Evolutionary conservation across 2,888 invertebrate genomes (phyloP), one percentile per base, ranked within the genome.

Genomic region (Hipparchia semele): DNA sequence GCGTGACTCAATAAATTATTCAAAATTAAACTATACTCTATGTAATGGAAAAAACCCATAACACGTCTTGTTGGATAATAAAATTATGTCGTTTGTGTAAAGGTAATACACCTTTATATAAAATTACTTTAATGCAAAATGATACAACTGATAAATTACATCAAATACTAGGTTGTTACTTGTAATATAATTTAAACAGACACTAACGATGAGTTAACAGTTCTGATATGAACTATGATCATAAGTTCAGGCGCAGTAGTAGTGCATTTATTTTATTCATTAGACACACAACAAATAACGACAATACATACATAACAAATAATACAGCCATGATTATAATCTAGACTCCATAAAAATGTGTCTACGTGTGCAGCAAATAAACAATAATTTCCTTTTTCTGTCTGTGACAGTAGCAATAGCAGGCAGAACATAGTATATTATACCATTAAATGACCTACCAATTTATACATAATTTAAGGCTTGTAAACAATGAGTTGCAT

Each of bases 391-490:
- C 23, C 23, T 23, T 23, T 23, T 23, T 23, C 23, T 23, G 23
- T 23, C 23, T 23, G 23, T 23, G 1, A 23, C 23, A 23, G 23
- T 23, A 23, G 23, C 23, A 23, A 23, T 23, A 23, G 23, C 23
- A 23, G 23, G 23, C 23, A 23, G 23, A 23, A 23, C 23, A 23
- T 23, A 23, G 49, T 49, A 8, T 49, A 49, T 6, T 49, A 49
- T 6, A 49, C 6, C 49, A 49, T 49, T 4, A 49, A 49, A 6
- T 8, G 8, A 53, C 12, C 53, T 61, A 46, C n/a, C 61, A 45
- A 61, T 61, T 61, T 61, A 46, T n/a, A 45, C 61, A n/a, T 46
- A 61, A 61, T 39, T 60, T 39, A 46, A 23, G 23, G 9, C 33
- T 3, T 33, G 33, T 59, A 59, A 33, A 53, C 53, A 53, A 12